Conservation (phyloP, 1,140 invertebrate species). For the Caenorhabditis latens region DNA sequence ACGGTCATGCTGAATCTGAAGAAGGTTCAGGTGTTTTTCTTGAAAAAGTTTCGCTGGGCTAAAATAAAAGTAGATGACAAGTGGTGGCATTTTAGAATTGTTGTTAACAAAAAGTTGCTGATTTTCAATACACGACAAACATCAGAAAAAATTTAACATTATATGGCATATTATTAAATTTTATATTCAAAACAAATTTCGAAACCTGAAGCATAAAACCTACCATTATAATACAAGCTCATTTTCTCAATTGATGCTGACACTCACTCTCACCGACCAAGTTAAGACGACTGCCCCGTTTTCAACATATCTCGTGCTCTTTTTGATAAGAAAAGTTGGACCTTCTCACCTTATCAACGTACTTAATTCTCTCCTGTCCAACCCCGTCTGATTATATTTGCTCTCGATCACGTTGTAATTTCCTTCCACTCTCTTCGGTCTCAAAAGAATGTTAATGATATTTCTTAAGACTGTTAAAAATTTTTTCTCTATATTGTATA, state of each 20-base stretch:
- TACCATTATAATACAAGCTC: no score
- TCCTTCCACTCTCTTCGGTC: background rate
- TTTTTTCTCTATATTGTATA: background rate
- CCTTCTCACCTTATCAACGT: slow-evolving; percentile 21
- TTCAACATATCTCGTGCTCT: background rate
- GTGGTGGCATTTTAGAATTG: no score
- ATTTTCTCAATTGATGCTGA: no score
- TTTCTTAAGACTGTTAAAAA: background rate
- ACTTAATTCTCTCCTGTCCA: background rate
- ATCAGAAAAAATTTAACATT: no score
- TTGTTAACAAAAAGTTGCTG: no score
- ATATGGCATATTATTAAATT: no score
- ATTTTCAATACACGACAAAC: no score
- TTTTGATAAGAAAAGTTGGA: background rate
- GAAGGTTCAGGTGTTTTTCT: background rate
- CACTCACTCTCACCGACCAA: no score
- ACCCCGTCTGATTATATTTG: slow-evolving; percentile 25
- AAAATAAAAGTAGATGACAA: no score
- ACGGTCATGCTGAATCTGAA: background rate
- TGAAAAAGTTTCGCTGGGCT: background rate
- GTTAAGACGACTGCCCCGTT: background rate
- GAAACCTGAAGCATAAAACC: no score
- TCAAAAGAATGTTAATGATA: background rate
- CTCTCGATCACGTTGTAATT: slow-evolving; percentile 31
- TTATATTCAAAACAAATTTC: no score